Conservation (phyloP, 2,113 vertebrate genomes). For the Sturnus vulgaris region DNA sequence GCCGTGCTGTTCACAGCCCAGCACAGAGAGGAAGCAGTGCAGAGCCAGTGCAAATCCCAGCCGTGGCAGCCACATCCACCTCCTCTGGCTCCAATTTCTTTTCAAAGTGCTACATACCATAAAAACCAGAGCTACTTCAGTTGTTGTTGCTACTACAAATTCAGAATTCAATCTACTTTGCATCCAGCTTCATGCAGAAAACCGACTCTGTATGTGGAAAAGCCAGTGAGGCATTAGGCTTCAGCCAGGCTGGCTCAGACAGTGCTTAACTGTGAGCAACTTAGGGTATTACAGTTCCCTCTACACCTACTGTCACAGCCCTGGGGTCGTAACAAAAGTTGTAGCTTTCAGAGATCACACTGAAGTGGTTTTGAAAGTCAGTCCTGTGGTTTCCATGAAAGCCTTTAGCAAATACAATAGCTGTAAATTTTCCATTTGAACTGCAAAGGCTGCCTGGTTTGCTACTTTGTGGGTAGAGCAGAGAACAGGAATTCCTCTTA, state of each 20-base stretch:
- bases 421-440: slow-evolving; percentile 6
- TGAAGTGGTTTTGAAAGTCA: slow-evolving; percentile 34
- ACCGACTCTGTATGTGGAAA: not conserved
- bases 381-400: slow-evolving; percentile 8
- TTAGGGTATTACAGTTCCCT: not conserved
- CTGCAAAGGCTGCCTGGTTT: not conserved
- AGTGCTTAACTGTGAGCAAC: not conserved
- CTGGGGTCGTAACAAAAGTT: not conserved
- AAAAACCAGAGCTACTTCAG: not conserved
- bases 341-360: not conserved
- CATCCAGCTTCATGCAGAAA: not conserved
- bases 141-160: not conserved
- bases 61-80: not conserved
- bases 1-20: fast-evolving
- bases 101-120: not conserved
- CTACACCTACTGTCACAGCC: not conserved
- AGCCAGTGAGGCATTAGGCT: not conserved
- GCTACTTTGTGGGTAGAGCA: not conserved
- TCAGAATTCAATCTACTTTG: not conserved
- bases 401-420: not conserved
- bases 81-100: not conserved
- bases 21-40: not conserved
- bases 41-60: not conserved
- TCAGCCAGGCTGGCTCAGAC: not conserved
- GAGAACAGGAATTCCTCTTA: slow-evolving; percentile 12